Evolutionary conservation across 1,140 invertebrate species (phyloP).

Genomic region (Drosophila yakuba): DNA sequence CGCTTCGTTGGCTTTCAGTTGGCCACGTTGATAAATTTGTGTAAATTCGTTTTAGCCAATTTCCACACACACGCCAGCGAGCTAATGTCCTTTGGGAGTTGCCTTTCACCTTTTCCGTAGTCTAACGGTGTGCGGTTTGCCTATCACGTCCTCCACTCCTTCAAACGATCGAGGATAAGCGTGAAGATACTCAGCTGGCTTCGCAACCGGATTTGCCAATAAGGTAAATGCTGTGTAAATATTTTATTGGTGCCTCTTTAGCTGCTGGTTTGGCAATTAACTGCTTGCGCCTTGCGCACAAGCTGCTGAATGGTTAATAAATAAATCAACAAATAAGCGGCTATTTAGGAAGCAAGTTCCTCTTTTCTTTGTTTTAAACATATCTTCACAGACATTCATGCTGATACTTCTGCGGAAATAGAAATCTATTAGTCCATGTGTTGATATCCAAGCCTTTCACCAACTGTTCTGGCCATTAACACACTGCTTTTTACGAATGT

Average conservation of each 20-base stretch:
- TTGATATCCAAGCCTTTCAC: no score
- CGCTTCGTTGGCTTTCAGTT: slow-evolving; percentile 72
- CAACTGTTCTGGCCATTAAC: no score
- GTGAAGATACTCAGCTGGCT: slow-evolving; percentile 35
- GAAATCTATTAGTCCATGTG: no score
- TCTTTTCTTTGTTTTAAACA: no score
- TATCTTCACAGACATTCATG: no score
- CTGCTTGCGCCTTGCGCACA: neutral
- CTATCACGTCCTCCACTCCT: slow-evolving; percentile 12
- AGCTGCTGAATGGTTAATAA: neutral
- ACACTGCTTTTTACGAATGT: no score
- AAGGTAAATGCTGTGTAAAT: slow-evolving; percentile 26
- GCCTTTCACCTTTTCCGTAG: slow-evolving; percentile 35
- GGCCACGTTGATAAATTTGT: slow-evolving; percentile 80
- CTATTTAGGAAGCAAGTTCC: neutral
- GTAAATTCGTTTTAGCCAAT: slow-evolving; percentile 82
- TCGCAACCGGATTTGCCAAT: neutral
- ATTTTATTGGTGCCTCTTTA: slow-evolving; percentile 25
- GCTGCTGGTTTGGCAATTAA: slow-evolving; percentile 15
- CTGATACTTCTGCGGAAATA: no score
- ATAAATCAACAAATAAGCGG: neutral
- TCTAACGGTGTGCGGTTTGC: slow-evolving; percentile 37
- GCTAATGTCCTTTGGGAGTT: slow-evolving; percentile 71
- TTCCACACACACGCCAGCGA: slow-evolving; percentile 58
- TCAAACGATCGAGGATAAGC: slow-evolving; percentile 61